Evolutionary conservation across 2,888 invertebrate species (phyloP), one percentile per base, ranked within the genome.

Genomic region (Tetropium fuscum): DNA sequence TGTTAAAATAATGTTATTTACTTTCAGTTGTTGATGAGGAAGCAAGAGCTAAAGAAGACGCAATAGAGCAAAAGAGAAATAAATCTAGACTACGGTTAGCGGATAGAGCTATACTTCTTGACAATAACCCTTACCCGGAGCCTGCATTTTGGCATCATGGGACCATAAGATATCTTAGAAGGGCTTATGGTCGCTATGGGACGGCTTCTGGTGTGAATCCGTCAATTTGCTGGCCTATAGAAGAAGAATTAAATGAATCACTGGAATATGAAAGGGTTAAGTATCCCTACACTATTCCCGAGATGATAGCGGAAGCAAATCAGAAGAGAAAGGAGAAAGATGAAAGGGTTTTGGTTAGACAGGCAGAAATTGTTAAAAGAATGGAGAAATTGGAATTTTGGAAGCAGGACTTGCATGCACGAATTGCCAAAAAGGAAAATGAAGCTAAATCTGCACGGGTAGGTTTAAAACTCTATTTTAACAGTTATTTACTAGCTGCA

Each of bases 181-280:
- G 86, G 76, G 78, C 90, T 71, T 89, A 89, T 74, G 94, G 92
- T 0, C 86, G 85, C 45, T 94, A 91, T 79, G 97, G 97, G 0
- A 78, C 83, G 45, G 80, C 83, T 5, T 91, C 90, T 73, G 89
- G 90, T 8, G 84, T 93, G 0, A 87, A 91, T 79, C 91, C 93
- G 2, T 83, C 90, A 53, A 80, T 94, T 7, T 89, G 91, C 76
- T 97, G 95, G 90, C 92, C 92, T 4, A 86, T 90, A 2, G 85
- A 85, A 70, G 74, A 85, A 66, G 91, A 93, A 53, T 80, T 94
- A 10, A 76, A 83, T 44, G 87, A 88, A 22, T 82, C 75, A 57
- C 78, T 83, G 13, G 90, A 92, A 75, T 91, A 88, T 77, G 94
- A 94, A 79, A 81, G 83, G 51, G 82, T 92, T 11, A 88, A 88